A percentile compares a stretch with the other conserved stretches of the same genome.
Conservation (phyloP, 1,140 invertebrate species). For the Procambarus clarkii region DNA sequence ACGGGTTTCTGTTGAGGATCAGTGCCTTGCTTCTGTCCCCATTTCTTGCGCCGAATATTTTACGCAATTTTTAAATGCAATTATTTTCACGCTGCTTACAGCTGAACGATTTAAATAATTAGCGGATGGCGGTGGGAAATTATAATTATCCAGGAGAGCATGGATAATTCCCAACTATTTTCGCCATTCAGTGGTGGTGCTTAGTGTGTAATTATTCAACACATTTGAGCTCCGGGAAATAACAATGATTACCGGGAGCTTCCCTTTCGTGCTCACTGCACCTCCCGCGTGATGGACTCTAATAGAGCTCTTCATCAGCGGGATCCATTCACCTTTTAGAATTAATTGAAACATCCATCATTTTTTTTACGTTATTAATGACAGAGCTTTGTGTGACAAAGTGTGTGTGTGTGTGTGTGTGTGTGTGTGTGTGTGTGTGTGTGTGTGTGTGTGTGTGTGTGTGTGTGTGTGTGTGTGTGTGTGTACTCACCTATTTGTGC, state of each 20-base stretch:
- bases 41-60: neutral
- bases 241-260: neutral
- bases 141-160: conserved; percentile 13
- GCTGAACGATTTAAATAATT: conserved; percentile 7
- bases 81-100: neutral
- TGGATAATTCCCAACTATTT: conserved; percentile 42
- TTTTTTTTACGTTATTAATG: neutral
- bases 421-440: too few relatives aligned
- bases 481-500: neutral
- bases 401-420: too few relatives aligned
- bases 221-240: neutral
- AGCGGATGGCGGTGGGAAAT: conserved; percentile 1
- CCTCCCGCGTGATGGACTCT: neutral
- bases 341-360: neutral
- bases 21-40: neutral
- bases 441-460: too few relatives aligned
- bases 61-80: too few relatives aligned
- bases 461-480: too few relatives aligned
- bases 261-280: neutral
- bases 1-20: neutral
- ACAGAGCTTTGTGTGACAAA: too few relatives aligned
- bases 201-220: conserved; percentile 21
- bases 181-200: conserved; percentile 8
- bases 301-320: neutral
- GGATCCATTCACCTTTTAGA: neutral